Evolutionary conservation across 2,888 invertebrate species (phyloP), one percentile per base, ranked within the genome.

Genomic region (Augochlorella aurata): DNA sequence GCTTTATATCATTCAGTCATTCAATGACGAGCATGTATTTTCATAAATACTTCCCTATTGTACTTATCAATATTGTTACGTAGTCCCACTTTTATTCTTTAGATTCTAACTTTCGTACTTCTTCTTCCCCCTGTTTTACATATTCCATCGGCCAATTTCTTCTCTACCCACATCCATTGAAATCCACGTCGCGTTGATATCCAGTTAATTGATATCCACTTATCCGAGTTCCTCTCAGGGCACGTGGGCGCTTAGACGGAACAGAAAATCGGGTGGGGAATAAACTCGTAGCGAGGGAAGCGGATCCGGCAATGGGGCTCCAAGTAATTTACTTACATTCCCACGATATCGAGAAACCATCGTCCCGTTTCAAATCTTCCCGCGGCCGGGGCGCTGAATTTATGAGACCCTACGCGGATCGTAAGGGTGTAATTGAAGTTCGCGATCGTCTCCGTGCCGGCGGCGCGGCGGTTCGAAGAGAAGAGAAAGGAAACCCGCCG

Each of bases 381-480:
- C 67, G 58, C 49, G 29, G 2, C 47, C 47, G 21, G 21, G 47
- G 16, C 67, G 67, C 16, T 38, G 47, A 69, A 79, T 79, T 73
- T 79, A 82, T 68, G 54, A 44, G 73, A 52, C 10, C 76, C 38
- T 14, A 54, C 24, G 69, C 58, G 52, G 72, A 74, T 61, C 65
- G 47, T 75, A 70, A 63, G 78, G 67, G 63, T 61, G 71, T 71
- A 78, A 85, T 85, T 69, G 76, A 73, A 82, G 75, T 74, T 80
- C 52, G 65, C 45, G 74, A 68, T 82, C 67, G 66, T 50, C 47
- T 70, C 50, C 76, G 58, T 61, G 72, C 49, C 50, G 29, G 12
- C 12, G 58, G 45, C 38, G 47, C 61, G 61, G 38, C 38, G 38
- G 38, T 38, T 38, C 38, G 38, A 38, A 38, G 38, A 2, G 8